phyloP scores from a whole-genome alignment of 1,140 invertebrate species.

The Drosophila orena region DNA sequence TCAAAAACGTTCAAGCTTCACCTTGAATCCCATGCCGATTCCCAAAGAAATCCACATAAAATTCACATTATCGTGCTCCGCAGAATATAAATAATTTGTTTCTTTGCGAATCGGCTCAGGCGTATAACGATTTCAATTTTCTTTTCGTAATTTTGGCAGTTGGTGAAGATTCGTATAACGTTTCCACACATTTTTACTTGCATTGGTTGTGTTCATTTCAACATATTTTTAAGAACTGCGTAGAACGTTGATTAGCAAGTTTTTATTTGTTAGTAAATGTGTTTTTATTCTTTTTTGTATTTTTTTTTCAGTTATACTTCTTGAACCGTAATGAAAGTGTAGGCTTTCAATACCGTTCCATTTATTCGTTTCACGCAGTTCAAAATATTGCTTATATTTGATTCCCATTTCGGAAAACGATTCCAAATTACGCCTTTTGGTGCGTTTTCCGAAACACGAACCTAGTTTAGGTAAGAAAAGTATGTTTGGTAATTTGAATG shows the following conservation, averaged over 20 bases:
- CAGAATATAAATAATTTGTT: slow-evolving; percentile 19
- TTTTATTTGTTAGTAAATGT: slow-evolving; percentile 35
- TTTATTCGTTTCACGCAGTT: slow-evolving; percentile 15
- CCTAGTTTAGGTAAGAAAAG: not conserved
- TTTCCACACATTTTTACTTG: slow-evolving; percentile 50
- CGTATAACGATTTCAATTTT: slow-evolving; percentile 48
- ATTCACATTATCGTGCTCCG: not conserved
- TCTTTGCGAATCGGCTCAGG: slow-evolving; percentile 35
- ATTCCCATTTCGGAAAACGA: slow-evolving; percentile 45
- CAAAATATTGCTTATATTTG: not conserved
- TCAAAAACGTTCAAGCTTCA: not conserved
- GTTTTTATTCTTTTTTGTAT: slow-evolving; percentile 10
- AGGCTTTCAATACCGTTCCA: slow-evolving; percentile 11
- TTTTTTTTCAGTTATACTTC: not conserved
- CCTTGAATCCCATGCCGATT: slow-evolving; percentile 15
- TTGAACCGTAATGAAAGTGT: slow-evolving; percentile 8
- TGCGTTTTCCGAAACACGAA: slow-evolving; percentile 38
- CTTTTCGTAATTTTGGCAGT: slow-evolving; percentile 12
- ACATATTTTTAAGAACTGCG: slow-evolving; percentile 41
- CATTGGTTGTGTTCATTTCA: slow-evolving; percentile 6
- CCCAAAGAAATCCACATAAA: slow-evolving; percentile 23
- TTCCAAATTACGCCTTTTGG: slow-evolving; percentile 26
- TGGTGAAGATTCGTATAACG: slow-evolving; percentile 62
- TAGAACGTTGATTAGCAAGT: slow-evolving; percentile 47
- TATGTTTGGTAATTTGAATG: not conserved